Base-by-base conservation (phyloP, 2,797 vertebrate genomes). In the Uromys caudimaculatus region DNA sequence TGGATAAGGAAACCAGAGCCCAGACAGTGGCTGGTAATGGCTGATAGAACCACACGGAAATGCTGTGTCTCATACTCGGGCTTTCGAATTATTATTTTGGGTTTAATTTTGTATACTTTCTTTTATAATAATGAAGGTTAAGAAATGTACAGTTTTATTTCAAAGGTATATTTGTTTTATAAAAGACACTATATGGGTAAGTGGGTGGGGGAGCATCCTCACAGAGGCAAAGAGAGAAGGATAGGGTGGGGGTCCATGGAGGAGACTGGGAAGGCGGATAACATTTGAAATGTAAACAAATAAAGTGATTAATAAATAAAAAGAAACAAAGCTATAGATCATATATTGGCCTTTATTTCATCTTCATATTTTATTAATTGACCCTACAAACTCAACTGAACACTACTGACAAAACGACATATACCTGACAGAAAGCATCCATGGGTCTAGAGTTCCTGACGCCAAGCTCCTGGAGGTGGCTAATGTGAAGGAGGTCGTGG, bases 1-100 rank as follows among this genome's bases (percentile, higher is more conserved):
- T 88, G 77, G 95, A 86, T 75, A 93, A 96, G 76, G 58, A 87
- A 92, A 79, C 64, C 60, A 41, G 69, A 90, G 64, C 77, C 78
- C 38, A 47, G 77, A 79, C 76, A 90, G 41, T 56, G 85, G 85
- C 81, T 91, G 67, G 89, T 77, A 90, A 60, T 79, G 78, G 88
- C 71, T 73, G 62, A 85, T 95, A 85, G 91, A 81, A 85, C 86
- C 92, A 90, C 50, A 89, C 81, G 69, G 32, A 87, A 41, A 11
- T 10, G 17, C 6, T 0, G 0, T 29, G 81, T 32, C 58, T 83
- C 38, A 3, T 67, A 78, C 38, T 88, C 89, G 89, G 88, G 85
- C 62, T 3, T 47, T 78, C 91, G 58, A 95, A 62, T 77, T 85
- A 90, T 27, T 87, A 44, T 92, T 91, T 73, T 85, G 76, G 3